A percentile compares a stretch with the other conserved stretches of the same genome.
These are phyloP conservation scores for Oscheius myriophilus DNA, from an alignment of 2,888 invertebrate genomes.

Conservation along the genomic window DNA sequence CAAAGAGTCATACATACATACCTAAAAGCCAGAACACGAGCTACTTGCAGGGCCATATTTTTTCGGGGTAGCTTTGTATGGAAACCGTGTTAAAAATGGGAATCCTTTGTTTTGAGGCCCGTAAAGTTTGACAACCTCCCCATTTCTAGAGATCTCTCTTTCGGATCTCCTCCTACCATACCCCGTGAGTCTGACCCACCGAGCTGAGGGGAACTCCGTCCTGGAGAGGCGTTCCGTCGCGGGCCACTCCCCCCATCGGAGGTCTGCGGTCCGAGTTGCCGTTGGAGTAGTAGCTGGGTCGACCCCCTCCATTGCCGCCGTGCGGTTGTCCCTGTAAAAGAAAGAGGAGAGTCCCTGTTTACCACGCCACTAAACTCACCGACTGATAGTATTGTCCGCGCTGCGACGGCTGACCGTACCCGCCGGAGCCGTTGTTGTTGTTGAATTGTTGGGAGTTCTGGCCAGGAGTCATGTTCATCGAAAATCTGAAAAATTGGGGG, in stretches of 20 bases:
- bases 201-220: conserved; percentile 49
- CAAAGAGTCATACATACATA: too few species aligned
- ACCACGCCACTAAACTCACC: neutral
- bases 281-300: conserved; percentile 6
- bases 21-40: too few species aligned
- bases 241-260: neutral
- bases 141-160: too few species aligned
- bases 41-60: too few species aligned
- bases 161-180: neutral
- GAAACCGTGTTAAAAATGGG: too few species aligned
- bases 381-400: conserved; percentile 16
- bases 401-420: conserved; percentile 13
- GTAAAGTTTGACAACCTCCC: too few species aligned
- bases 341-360: neutral
- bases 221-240: conserved; percentile 39
- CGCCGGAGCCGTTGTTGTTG: conserved; percentile 17
- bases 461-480: conserved; percentile 33
- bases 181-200: conserved; percentile 34
- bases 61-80: too few species aligned
- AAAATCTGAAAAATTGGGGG: conserved; percentile 7
- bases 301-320: neutral
- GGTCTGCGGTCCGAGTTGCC: conserved; percentile 19
- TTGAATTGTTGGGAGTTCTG: conserved; percentile 30
- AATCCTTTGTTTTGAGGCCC: too few species aligned
- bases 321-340: conserved; percentile 8